Base-by-base conservation (phyloP, 1,140 invertebrate species). In the Thalassaphorura encarpata region DNA sequence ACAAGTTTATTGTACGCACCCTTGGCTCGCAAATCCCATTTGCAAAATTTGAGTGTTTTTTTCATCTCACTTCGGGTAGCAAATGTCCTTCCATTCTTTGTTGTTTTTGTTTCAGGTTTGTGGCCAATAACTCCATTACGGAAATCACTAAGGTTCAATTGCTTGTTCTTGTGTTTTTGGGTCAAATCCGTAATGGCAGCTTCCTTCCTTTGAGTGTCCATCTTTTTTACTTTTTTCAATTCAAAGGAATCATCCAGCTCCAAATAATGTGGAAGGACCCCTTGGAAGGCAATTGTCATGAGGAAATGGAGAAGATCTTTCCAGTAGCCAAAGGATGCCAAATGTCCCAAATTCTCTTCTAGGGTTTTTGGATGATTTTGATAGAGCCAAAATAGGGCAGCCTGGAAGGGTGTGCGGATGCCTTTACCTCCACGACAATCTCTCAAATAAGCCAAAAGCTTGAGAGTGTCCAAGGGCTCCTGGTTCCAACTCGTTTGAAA, bases 281-380 rank as follows among this genome's bases (percentile, higher is more conserved):
- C 58, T 5, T 56, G 40, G 31, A 61, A 61, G n/a, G 28, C 6
- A 15, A 56, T 41, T 15, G 49, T 47, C 47, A 61, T 47, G n/a
- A 61, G 36, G 41, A 61, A 29, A n/a, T 61, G 54, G 1, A 61
- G 45, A n/a, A 15, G 15, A 50, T 64, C 62, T 39, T 64, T 64
- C 62, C 62, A 64, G 46, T 64, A 64, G 21, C 62, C 62, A 39
- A 61, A 54, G 24, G 46, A 27, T 1, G 58, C 45, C 0, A 64
- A 36, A n/a, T 54, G 24, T 24, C 52, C 49, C 13, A 64, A 36
- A 50, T 64, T 64, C 26, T 61, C 27, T 15, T 54, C 51, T 2
- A 64, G 40, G 1, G 62, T 64, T 47, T 45, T 48, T 0, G 62
- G 62, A 46, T 64, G 62, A 19, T 64, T 51, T 18, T 50, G 8